Base-by-base conservation (phyloP, 2,888 invertebrate species). In the Tetheella fluctuosa region DNA sequence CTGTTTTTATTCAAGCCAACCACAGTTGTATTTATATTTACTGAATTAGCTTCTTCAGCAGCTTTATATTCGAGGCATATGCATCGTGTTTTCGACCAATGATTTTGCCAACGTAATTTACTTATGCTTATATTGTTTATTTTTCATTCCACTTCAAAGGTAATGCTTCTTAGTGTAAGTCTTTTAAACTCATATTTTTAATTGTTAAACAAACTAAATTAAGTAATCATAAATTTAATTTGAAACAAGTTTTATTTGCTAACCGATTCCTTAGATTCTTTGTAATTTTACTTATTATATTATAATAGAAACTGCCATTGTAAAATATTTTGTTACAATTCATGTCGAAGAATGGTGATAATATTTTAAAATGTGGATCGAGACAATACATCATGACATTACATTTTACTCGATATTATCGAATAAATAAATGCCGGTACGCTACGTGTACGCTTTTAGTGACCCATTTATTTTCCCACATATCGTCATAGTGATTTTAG, bases 71-170 rank as follows among this genome's bases (percentile, higher is more conserved):
- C 20, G 48, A 48, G 20, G 7, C 48, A 48, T 20, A 48, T 48
- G 10, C 7, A 48, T 48, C 48, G 2, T 48, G 48, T 48, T n/a
- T 42, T 17, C 7, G 42, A 42, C n/a, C 42, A 42, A 42, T 42
- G 42, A 42, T 42, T n/a, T n/a, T 42, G 17, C 42, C 42, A 42
- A 10, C 17, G 20, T 48, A n/a, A 48, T 48, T 48, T 48, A 48
- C 48, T n/a, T 20, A 8, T 48, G 17, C 10, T 48, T 48, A 48
- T 48, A 48, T 48, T n/a, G 4, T 48, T 48, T 48, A 48, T 48
- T 48, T 17, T 20, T 48, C 17, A n/a, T 48, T 48, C 48, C 10
- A 20, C 48, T 48, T 48, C 48, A 48, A 48, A 48, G 48, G 20
- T 20, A 20, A 48, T 1, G 42, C 20, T 48, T 48, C 48, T 48